phyloP scores from a whole-genome alignment of 2,888 invertebrate genomes.

The Ormia ochracea region DNA sequence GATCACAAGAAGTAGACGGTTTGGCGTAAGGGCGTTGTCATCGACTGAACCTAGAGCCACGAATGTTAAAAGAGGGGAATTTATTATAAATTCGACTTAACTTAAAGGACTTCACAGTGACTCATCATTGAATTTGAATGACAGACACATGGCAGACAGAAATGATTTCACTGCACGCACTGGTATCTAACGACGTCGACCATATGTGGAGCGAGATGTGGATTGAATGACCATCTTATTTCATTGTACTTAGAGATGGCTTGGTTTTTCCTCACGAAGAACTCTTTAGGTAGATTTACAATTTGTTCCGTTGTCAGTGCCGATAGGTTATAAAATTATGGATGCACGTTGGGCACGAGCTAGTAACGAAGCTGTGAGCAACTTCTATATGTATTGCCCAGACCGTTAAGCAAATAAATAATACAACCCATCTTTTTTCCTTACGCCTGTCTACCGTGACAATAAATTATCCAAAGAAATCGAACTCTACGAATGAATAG shows the following conservation, averaged over 20 bases:
- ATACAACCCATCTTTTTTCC: too few species aligned
- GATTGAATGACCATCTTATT: constrained; percentile 61
- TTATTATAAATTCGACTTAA: constrained; percentile 53
- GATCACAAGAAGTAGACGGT: too few species aligned
- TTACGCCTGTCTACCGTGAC: not conserved
- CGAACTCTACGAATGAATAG: constrained; percentile 20
- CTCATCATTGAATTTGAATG: constrained; percentile 52
- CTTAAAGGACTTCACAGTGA: constrained; percentile 41
- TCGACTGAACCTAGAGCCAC: too few species aligned
- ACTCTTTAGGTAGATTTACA: too few species aligned
- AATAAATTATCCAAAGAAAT: not conserved
- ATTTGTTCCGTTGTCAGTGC: not conserved
- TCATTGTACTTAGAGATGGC: not conserved
- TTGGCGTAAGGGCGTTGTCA: too few species aligned
- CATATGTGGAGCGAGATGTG: constrained; percentile 57
- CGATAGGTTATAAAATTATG: too few species aligned
- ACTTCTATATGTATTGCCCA: not conserved
- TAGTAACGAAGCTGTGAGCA: too few species aligned
- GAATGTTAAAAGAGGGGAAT: too few species aligned
- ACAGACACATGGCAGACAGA: constrained; percentile 31
- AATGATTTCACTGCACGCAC: constrained; percentile 41
- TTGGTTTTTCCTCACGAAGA: too few species aligned
- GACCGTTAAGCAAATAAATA: not conserved
- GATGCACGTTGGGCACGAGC: too few species aligned
- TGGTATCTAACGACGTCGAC: constrained; percentile 48